A percentile compares a stretch with the other conserved stretches of the same genome.
phyloP scores from a whole-genome alignment of 92 coral and sea anemone species.

The Anthopleura xanthogrammica region DNA sequence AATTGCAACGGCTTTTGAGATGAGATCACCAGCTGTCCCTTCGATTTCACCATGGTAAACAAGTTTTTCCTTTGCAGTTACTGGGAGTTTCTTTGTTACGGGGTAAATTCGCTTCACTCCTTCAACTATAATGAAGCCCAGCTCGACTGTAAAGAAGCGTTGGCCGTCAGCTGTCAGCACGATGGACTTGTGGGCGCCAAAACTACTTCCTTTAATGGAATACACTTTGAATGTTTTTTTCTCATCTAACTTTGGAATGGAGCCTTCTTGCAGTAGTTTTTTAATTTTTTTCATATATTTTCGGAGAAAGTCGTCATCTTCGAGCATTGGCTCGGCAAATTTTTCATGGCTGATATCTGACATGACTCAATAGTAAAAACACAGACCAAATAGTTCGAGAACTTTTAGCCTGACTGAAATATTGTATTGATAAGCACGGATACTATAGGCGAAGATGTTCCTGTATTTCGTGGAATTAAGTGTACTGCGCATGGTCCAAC shows the following conservation, averaged over 20 bases:
- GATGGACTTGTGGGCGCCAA: slow-evolving; percentile 60
- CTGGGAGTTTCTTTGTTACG: slow-evolving; percentile 13
- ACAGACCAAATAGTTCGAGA: too few species aligned
- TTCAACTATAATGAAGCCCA: slow-evolving; percentile 32
- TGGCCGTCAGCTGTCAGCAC: slow-evolving; percentile 51
- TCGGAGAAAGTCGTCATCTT: slow-evolving; percentile 24
- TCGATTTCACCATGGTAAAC: slow-evolving; percentile 34
- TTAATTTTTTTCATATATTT: too few species aligned
- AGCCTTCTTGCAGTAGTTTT: too few species aligned
- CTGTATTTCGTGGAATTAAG: too few species aligned
- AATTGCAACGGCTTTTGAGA: slow-evolving; percentile 42
- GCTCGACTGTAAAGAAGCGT: slow-evolving; percentile 54
- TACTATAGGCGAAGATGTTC: too few species aligned
- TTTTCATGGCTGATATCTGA: slow-evolving; percentile 3
- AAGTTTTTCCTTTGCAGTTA: slow-evolving; percentile 19
- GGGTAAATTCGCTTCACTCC: slow-evolving; percentile 47
- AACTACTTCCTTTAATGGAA: slow-evolving; percentile 28
- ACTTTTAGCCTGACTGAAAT: too few species aligned
- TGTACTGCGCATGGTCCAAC: too few species aligned
- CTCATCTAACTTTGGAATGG: too few species aligned
- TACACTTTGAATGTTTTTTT: too few species aligned
- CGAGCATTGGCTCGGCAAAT: slow-evolving; percentile 62
- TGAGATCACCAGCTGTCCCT: slow-evolving; percentile 22
- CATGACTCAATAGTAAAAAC: too few species aligned
- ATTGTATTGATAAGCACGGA: too few species aligned